A percentile compares a stretch with the other conserved stretches of the same genome.
These are phyloP conservation scores for Glandiceps talaboti DNA, from an alignment of 53 echinoderm and acorn worm species.

Conservation along the genomic window DNA sequence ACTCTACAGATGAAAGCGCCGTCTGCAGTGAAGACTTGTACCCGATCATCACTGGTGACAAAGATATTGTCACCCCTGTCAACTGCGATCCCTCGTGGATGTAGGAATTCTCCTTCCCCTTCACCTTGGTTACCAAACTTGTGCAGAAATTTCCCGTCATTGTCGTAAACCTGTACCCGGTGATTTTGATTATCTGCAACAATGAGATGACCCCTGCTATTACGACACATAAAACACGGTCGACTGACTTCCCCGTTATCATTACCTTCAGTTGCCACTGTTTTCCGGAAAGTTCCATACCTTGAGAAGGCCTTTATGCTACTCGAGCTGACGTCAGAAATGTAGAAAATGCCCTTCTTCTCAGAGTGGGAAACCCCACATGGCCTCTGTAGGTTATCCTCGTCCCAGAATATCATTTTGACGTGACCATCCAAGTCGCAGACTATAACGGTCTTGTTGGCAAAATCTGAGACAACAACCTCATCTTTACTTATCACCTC, in stretches of 20 bases:
- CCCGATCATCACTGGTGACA: neutral
- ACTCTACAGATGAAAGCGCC: neutral
- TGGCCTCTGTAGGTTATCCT: neutral
- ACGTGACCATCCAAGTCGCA: neutral
- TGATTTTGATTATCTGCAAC: neutral
- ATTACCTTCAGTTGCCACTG: neutral
- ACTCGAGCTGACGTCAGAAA: neutral
- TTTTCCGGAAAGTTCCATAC: neutral
- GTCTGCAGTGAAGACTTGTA: neutral
- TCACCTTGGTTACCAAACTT: neutral
- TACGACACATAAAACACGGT: neutral
- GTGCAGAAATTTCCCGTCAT: neutral
- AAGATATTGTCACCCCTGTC: neutral
- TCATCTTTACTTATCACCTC: neutral
- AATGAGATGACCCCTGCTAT: neutral
- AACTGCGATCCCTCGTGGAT: neutral
- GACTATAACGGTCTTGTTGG: neutral
- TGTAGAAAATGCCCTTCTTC: neutral
- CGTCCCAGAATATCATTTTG: neutral
- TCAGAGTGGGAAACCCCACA: neutral
- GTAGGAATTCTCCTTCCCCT: neutral
- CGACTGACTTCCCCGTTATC: neutral
- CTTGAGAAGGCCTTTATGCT: neutral
- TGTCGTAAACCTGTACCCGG: neutral
- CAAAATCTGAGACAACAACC: neutral